These are phyloP conservation scores for Himalopsyche tibetana DNA, from an alignment of 2,888 invertebrate genomes.

Conservation along the genomic window DNA sequence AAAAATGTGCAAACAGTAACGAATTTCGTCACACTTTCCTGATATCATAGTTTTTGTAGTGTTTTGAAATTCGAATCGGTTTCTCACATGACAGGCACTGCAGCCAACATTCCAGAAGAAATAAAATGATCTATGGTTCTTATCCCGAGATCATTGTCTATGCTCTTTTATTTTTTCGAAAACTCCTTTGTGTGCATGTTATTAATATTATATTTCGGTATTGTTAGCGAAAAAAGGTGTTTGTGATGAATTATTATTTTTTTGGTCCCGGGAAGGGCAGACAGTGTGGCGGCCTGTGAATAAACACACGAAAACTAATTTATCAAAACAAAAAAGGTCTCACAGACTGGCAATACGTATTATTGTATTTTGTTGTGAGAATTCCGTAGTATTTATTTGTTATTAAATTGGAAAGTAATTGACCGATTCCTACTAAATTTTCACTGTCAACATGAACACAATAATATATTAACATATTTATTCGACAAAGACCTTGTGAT, in stretches of 20 bases:
- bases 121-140: constrained; percentile 53
- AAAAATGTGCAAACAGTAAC: constrained; percentile 9
- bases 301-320: constrained; percentile 50
- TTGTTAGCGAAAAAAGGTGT: constrained; percentile 57
- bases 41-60: not conserved
- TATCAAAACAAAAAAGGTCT: constrained; percentile 20
- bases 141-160: constrained; percentile 57
- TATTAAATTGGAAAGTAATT: too few species aligned
- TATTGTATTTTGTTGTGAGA: too few species aligned
- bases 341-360: not conserved
- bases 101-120: constrained; percentile 48
- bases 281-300: constrained; percentile 59
- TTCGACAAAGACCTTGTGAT: too few species aligned
- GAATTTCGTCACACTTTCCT: constrained; percentile 8
- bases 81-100: constrained; percentile 50
- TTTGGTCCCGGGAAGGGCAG: constrained; percentile 54
- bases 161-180: constrained; percentile 51
- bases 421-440: too few species aligned
- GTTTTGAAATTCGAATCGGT: constrained; percentile 22
- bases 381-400: too few species aligned
- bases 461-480: too few species aligned
- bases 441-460: too few species aligned
- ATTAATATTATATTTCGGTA: constrained; percentile 56
- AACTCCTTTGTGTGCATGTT: constrained; percentile 39
- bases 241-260: constrained; percentile 58